Base-by-base conservation (phyloP, 2,113 vertebrate genomes). In the Pseudopipra pipra region DNA sequence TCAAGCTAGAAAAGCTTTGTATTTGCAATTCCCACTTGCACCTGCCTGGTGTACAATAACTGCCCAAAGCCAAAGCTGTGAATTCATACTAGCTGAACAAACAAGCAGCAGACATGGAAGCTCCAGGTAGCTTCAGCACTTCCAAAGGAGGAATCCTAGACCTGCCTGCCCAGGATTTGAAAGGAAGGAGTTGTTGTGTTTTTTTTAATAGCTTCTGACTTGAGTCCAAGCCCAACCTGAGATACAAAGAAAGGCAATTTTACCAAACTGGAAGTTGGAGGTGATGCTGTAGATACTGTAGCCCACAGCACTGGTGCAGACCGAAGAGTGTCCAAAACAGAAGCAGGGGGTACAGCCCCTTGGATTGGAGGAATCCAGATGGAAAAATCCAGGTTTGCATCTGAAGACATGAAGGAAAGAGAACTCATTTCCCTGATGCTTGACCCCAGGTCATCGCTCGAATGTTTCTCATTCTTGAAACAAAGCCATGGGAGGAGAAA, bases 381-480 rank as follows among this genome's bases (percentile, higher is more conserved):
- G 98, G 65, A 99, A 99, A 98, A 98, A 99, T 3, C 99, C 99
- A 92, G 99, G 99, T 78, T 99, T 99, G 96, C 99, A 99, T 96
- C 99, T 99, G 97, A 94, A 95, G 72, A 73, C 10, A 54, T 9
- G 39, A 94, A 47, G 27, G 49, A 72, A 71, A 85, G 44, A 78
- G 30, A 86, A 72, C 86, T 81, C 37, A 63, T 92, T 81, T 86
- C 78, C 77, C 56, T 41, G 31, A 58, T 20, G 39, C 65, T 74
- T 85, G 87, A 62, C 75, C 61, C 39, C 41, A 52, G 68, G 79
- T 55, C 71, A 72, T 52, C 0, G 0, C 30, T 80, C 1, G 0
- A 55, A 93, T 91, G 44, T 30, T 89, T 90, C 63, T 70, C 87
- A 93, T 93, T 93, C 90, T 61, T 97, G 89, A 95, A 87, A 84